Conservation (phyloP, 2,888 invertebrate species). For the Oeneis ivallda region DNA sequence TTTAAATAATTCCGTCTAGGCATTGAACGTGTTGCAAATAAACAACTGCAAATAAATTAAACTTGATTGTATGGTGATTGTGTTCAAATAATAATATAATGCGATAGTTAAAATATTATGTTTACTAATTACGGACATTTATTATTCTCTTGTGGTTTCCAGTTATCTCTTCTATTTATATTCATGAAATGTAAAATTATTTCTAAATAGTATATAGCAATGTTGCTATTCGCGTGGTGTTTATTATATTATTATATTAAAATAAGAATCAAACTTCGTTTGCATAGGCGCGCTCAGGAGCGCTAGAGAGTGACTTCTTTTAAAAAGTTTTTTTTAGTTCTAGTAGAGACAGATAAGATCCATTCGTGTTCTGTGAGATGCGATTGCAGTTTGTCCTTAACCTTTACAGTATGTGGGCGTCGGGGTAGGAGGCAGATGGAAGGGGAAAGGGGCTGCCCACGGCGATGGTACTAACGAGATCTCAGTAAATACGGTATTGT, state of each 20-base stretch:
- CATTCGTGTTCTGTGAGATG: constrained; percentile 30
- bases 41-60: constrained; percentile 4
- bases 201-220: background rate
- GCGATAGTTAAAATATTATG: constrained; percentile 5
- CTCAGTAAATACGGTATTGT: constrained; percentile 61
- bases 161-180: constrained; percentile 6
- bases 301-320: no score
- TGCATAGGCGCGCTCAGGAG: no score
- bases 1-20: background rate
- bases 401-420: constrained; percentile 60
- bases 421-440: constrained; percentile 23
- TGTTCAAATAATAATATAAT: constrained; percentile 3
- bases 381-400: constrained; percentile 57
- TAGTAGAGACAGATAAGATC: constrained; percentile 19
- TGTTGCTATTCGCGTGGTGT: no score
- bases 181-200: background rate
- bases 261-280: no score
- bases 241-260: no score
- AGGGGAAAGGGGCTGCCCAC: constrained; percentile 46
- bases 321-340: no score
- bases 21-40: background rate
- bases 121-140: constrained; percentile 13
- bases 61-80: constrained; percentile 3
- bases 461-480: constrained; percentile 66
- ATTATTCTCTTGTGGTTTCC: constrained; percentile 12